These are phyloP conservation scores for Cranoglanis bouderius DNA, from an alignment of 2,113 vertebrate species.

Conservation along the genomic window DNA sequence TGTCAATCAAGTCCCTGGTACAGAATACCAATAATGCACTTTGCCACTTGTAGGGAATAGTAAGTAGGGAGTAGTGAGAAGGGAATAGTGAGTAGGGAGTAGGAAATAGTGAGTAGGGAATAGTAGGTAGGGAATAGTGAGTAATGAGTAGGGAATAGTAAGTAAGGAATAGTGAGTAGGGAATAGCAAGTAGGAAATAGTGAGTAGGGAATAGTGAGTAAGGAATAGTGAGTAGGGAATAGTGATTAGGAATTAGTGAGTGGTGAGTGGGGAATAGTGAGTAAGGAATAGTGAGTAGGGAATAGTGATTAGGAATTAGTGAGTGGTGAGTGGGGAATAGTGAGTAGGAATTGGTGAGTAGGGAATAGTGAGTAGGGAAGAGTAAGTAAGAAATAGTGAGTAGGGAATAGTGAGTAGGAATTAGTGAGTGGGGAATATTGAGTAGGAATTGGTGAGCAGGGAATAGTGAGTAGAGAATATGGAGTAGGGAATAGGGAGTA, in stretches of 20 bases:
- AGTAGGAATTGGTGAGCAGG: neutral
- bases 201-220: too few relatives aligned
- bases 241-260: too few relatives aligned
- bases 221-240: too few relatives aligned
- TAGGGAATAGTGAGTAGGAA: neutral
- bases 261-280: too few relatives aligned
- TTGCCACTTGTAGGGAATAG: neutral
- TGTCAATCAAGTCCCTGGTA: neutral
- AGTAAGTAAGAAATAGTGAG: neutral
- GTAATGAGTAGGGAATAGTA: neutral
- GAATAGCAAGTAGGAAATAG: neutral
- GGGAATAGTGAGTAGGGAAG: neutral
- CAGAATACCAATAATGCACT: neutral
- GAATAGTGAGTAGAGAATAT: accelerated
- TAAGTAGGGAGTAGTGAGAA: too few relatives aligned
- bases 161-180: neutral
- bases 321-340: too few relatives aligned
- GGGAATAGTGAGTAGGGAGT: neutral
- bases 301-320: neutral
- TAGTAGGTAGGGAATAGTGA: neutral
- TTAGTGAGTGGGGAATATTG: neutral
- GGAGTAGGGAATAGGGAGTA: neutral
- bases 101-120: neutral
- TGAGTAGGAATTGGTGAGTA: neutral
- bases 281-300: neutral